Conservation (phyloP, 2,113 vertebrate genomes). For the Uria lomvia region DNA sequence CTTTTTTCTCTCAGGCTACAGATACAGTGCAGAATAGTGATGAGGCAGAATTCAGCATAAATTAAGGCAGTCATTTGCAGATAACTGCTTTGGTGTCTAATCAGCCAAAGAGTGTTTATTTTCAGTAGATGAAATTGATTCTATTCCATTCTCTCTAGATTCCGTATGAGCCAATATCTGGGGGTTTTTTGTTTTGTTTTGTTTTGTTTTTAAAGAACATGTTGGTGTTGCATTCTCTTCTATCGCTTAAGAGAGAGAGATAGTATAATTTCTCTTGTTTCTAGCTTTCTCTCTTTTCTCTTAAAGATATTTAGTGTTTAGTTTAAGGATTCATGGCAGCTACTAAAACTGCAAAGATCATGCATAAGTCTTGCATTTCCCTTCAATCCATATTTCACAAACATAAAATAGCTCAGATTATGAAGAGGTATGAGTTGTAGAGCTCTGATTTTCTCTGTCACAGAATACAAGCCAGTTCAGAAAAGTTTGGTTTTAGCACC, state of each 20-base stretch:
- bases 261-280: background rate
- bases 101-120: background rate
- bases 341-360: background rate
- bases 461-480: background rate
- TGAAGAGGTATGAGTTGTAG: background rate
- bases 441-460: background rate
- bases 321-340: background rate
- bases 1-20: background rate
- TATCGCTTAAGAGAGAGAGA: background rate
- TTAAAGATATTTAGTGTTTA: background rate
- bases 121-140: background rate
- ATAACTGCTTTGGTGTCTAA: background rate
- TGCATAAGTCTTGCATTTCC: background rate
- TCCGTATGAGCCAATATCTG: background rate
- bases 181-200: rapidly evolving
- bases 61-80: background rate
- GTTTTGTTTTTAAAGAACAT: background rate
- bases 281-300: background rate
- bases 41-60: constrained; percentile 19
- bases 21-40: background rate
- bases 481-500: background rate
- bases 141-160: background rate
- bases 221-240: background rate
- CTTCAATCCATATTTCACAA: background rate
- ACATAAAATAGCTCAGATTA: background rate